A percentile compares a stretch with the other conserved stretches of the same genome.
phyloP scores from a whole-genome alignment of 2,113 vertebrate species.

The Apodemus speciosus region DNA sequence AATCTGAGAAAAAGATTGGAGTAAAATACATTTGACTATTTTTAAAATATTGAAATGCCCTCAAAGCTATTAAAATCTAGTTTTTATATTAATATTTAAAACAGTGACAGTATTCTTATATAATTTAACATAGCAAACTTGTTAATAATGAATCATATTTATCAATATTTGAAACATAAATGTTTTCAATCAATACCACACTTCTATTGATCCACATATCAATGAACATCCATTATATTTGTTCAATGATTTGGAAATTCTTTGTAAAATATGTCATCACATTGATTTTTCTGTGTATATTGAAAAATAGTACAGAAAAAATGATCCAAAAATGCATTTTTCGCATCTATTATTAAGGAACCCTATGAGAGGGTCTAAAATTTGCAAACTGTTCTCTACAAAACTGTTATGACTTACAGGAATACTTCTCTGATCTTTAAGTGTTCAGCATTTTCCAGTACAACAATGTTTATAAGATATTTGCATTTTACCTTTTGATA shows the following conservation, averaged over 20 bases:
- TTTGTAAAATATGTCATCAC: constrained; percentile 20
- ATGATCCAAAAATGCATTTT: background rate
- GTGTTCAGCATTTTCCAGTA: background rate
- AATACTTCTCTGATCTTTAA: background rate
- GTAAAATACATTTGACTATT: background rate
- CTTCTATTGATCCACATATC: constrained; percentile 49
- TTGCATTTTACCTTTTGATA: background rate
- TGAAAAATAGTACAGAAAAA: background rate
- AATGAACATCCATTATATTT: constrained; percentile 55
- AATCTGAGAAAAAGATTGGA: background rate
- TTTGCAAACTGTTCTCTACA: background rate
- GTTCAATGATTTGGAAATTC: constrained; percentile 42
- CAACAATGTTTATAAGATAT: background rate
- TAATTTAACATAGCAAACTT: constrained; percentile 2
- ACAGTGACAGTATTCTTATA: background rate
- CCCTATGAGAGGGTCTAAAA: background rate
- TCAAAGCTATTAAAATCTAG: background rate
- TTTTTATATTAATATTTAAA: constrained; percentile 55
- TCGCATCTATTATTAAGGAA: background rate
- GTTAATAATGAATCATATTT: constrained; percentile 26
- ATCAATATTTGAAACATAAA: constrained; percentile 18
- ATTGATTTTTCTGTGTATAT: background rate
- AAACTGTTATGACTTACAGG: background rate
- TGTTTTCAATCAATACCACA: constrained; percentile 38
- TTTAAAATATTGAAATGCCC: background rate